A percentile compares a stretch with the other conserved stretches of the same genome.
Conservation (phyloP, 2,113 vertebrate species). For the Eulemur rufifrons region DNA sequence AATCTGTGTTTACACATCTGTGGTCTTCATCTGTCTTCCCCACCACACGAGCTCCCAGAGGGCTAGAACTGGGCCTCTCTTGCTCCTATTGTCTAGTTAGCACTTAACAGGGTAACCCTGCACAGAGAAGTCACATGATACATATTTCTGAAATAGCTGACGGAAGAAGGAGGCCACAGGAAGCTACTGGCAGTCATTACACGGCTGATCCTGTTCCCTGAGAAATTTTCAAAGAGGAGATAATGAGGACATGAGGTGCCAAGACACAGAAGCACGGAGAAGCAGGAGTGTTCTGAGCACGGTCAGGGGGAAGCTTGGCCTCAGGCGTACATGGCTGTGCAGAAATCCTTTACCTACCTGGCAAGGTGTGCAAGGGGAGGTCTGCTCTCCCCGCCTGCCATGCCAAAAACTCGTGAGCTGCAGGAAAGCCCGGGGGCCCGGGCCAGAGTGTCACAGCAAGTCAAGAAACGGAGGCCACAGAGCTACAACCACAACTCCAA, state of each 20-base stretch:
- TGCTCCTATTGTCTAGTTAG: background rate
- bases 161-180: background rate
- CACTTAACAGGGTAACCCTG: background rate
- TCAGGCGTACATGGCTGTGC: background rate
- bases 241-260: background rate
- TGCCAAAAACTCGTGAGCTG: background rate
- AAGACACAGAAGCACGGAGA: background rate
- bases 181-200: background rate
- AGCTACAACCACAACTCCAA: background rate
- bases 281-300: background rate
- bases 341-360: background rate
- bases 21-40: background rate
- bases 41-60: background rate
- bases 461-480: background rate
- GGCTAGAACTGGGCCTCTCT: background rate
- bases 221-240: background rate
- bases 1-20: background rate
- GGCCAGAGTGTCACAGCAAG: background rate
- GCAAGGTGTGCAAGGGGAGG: background rate
- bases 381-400: background rate
- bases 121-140: background rate
- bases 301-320: background rate
- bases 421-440: background rate
- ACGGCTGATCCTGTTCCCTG: background rate
- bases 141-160: background rate